Evolutionary conservation across 2,797 vertebrate species (phyloP), one percentile per base, ranked within the genome.

Genomic region (Limosa lapponica): DNA sequence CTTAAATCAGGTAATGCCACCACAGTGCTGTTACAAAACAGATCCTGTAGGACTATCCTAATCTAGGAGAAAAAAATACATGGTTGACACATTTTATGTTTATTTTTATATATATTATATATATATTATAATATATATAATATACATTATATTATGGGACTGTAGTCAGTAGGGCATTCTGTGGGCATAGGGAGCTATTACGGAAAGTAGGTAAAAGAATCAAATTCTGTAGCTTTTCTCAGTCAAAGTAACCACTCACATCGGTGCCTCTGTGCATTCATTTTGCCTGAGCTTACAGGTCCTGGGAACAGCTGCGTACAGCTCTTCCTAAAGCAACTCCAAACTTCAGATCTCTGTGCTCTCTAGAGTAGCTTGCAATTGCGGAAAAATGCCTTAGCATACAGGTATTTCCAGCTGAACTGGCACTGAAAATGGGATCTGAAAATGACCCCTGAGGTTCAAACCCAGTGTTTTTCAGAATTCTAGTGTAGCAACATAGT

Each of bases 1-100:
- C 90, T 98, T 99, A 72, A 98, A 98, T 89, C 98, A 99, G 98
- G 99, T 99, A 98, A 97, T 57, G 27, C 48, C 62, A 43, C 19
- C 46, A 27, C 37, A 46, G 5, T 81, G 48, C 57, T 90, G 6
- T 71, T 82, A 27, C 15, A 64, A 36, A 78, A 7, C 9, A 28
- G 13, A n/a, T 67, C 69, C 84, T 58, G 22, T 24, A 36, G 27
- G 34, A 55, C 3, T 34, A 32, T 67, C 11, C 66, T 87, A 36
- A 71, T 34, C 32, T 36, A 46, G 12, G 17, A 85, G 44, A 14
- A 74, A 44, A 61, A 65, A 28, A 22, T 4, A 39, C 4, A 13
- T 18, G 2, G 16, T 8, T 73, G 48, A 28, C 78, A 17, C 8
- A 3, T 82, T 73, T 70, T 62, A 37, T 14, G 1, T 86, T 81